Base-by-base conservation (phyloP, 2,113 vertebrate species). In the Agelaius phoeniceus region DNA sequence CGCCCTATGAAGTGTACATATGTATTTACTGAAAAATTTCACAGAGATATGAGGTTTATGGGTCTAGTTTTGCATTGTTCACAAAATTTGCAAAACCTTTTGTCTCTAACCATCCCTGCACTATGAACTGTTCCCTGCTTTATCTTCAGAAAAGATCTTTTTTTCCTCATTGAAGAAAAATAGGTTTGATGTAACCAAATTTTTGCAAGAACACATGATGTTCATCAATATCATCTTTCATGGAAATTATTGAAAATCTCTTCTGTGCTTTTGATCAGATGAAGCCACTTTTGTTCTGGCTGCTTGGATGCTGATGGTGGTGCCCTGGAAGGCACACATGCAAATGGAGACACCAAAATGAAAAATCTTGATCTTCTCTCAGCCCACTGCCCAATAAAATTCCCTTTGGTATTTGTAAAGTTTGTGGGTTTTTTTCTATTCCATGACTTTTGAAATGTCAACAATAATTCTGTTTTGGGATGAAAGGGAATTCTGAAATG, bases 341-440 rank as follows among this genome's bases (percentile, higher is more conserved):
- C 41, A 54, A 72, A 87, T 28, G 7, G 22, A 18, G 84, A 65
- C 52, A 91, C 35, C 39, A 80, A 57, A 84, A 82, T 0, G 1
- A 82, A 89, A 48, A 0, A 2, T 24, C 59, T 48, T 61, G 49
- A 44, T 63, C 33, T 66, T 85, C 46, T 62, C 35, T 69, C 61
- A 68, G 43, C 9, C 63, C 31, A 67, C 31, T 21, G 19, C 15
- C 22, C 1, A 7, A 39, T n/a, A 59, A 78, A 87, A 62, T 59
- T 87, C 33, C 30, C 16, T 76, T 51, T n/a, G 30, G 15, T 59
- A 54, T 73, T 93, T 9, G 1, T 46, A 41, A 73, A 81, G 10
- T 51, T 14, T 1, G 0, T 28, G 8, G 1, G 1, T 0, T 3
- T 92, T 77, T 59, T 76, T 39, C 14, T 28, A 39, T 43, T 46